A percentile compares a stretch with the other conserved stretches of the same genome.
These are phyloP conservation scores for Notoglanidium macrostoma DNA, from an alignment of 2,797 vertebrate species.

Conservation along the genomic window DNA sequence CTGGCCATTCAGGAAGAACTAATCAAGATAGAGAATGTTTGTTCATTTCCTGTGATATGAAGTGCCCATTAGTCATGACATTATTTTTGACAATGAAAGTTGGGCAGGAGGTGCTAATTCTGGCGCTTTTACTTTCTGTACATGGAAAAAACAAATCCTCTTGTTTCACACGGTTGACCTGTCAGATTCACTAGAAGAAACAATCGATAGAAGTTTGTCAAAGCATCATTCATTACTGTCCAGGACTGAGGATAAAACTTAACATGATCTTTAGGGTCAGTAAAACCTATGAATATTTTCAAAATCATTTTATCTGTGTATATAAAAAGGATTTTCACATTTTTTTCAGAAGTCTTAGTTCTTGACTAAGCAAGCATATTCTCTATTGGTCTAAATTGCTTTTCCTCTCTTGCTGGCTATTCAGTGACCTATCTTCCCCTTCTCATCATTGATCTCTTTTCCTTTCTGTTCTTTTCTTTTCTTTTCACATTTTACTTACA, in stretches of 20 bases:
- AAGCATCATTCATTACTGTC: constrained; percentile 57
- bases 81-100: not conserved
- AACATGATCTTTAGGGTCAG: constrained; percentile 13
- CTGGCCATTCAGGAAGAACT: not conserved
- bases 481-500: constrained; percentile 17
- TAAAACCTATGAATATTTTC: constrained; percentile 12
- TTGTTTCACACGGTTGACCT: constrained; percentile 70
- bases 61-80: not conserved
- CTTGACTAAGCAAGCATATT: not conserved
- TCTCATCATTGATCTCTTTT: not conserved
- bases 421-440: constrained; percentile 7
- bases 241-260: constrained; percentile 57
- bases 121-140: constrained; percentile 9
- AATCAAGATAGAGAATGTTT: not conserved
- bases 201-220: constrained; percentile 70
- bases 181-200: constrained; percentile 58
- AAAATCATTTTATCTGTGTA: not conserved
- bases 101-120: not conserved
- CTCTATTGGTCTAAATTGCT: constrained; percentile 21
- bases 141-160: constrained; percentile 55
- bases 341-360: not conserved
- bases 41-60: not conserved
- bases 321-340: not conserved
- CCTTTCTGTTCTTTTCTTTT: not conserved
- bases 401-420: not conserved